These are phyloP conservation scores for Alloscopus bannaensis DNA, from an alignment of 2,888 invertebrate genomes.

Conservation along the genomic window DNA sequence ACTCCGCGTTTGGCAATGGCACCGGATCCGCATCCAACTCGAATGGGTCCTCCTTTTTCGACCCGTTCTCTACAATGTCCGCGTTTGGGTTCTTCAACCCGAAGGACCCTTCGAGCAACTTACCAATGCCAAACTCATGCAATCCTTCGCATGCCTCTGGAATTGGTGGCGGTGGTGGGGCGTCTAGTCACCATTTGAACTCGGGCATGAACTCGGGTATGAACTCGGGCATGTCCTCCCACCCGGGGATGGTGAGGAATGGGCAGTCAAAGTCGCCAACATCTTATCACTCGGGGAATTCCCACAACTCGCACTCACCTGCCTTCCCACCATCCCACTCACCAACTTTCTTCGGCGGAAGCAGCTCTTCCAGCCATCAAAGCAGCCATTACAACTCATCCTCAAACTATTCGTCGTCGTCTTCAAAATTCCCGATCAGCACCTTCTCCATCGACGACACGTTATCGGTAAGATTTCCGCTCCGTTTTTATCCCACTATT, in stretches of 20 bases:
- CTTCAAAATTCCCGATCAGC: conserved; percentile 71
- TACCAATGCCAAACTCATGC: conserved; percentile 27
- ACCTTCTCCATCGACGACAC: conserved; percentile 73
- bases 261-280: conserved; percentile 65
- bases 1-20: conserved; percentile 61
- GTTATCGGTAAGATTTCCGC: conserved; percentile 59
- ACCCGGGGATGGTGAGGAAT: conserved; percentile 56
- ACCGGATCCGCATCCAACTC: conserved; percentile 66
- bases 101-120: conserved; percentile 66
- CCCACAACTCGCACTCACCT: conserved; percentile 66
- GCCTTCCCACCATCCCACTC: conserved; percentile 65
- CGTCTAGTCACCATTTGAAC: conserved; percentile 18
- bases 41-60: conserved; percentile 60
- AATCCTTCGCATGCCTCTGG: conserved; percentile 20
- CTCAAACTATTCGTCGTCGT: conserved; percentile 52
- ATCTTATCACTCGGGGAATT: conserved; percentile 48
- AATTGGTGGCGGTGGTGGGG: conserved; percentile 6
- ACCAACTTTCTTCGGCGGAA: conserved; percentile 67
- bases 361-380: conserved; percentile 32
- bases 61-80: conserved; percentile 71
- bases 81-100: conserved; percentile 73
- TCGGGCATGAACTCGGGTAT: neutral
- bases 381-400: conserved; percentile 51
- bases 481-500: neutral
- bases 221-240: neutral